Percentiles rank a stretch among this genome's conserved stretches.
These are phyloP conservation scores for Hyalella azteca DNA, from an alignment of 2,888 invertebrate species.

Conservation along the genomic window DNA sequence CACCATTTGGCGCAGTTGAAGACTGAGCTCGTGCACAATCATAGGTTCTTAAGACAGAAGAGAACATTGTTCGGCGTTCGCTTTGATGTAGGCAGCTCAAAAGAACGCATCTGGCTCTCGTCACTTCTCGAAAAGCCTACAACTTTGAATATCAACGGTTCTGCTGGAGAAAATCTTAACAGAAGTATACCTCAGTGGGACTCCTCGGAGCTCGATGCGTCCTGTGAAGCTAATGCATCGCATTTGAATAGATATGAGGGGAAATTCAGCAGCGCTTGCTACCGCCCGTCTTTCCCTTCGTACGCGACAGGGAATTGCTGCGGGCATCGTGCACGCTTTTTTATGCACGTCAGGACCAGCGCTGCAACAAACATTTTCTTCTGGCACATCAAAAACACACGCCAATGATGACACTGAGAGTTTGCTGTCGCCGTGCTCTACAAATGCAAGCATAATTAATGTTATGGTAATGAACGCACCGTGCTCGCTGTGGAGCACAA, in stretches of 20 bases:
- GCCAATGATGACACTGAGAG: background rate
- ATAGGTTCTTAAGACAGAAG: background rate
- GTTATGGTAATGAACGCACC: conserved; percentile 3
- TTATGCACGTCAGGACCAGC: background rate
- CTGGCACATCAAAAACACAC: background rate
- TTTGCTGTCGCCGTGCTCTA: background rate
- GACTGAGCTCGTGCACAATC: background rate
- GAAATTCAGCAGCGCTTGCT: conserved; percentile 13
- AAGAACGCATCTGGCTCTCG: background rate
- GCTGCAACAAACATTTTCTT: background rate
- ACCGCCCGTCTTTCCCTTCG: background rate
- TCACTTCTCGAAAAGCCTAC: background rate
- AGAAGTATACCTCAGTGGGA: conserved; percentile 9
- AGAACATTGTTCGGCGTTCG: background rate
- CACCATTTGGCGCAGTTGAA: too few species aligned
- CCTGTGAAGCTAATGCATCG: conserved; percentile 31
- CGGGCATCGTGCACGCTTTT: background rate
- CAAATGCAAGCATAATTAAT: conserved; percentile 27
- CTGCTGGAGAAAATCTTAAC: conserved; percentile 24
- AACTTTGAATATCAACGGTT: conserved; percentile 25
- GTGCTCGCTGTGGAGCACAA: too few species aligned
- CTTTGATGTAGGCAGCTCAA: conserved; percentile 19
- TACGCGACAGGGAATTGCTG: conserved; percentile 5
- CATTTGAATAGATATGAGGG: conserved; percentile 30
- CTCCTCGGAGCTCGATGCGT: background rate